phyloP scores from a whole-genome alignment of 2,888 invertebrate species.

The Aphidius colemani region DNA sequence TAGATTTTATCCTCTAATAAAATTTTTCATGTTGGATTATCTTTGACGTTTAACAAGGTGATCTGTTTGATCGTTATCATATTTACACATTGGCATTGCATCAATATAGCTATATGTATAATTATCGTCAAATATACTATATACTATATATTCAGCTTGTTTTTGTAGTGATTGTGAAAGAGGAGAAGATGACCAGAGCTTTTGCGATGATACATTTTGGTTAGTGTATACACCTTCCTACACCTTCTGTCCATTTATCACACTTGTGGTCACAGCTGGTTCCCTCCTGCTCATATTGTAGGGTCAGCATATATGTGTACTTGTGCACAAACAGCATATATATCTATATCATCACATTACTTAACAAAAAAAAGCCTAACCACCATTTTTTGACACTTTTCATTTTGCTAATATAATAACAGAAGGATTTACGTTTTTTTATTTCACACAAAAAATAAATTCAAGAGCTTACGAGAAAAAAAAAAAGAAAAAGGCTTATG shows the following conservation, averaged over 20 bases:
- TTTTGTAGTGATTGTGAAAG: neutral
- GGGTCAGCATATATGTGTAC: too few relatives aligned
- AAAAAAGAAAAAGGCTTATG: too few relatives aligned
- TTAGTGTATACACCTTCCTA: conserved; percentile 38
- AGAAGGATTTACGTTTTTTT: too few relatives aligned
- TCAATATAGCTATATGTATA: neutral
- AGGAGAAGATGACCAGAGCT: conserved; percentile 9
- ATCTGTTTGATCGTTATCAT: neutral
- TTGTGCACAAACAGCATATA: too few relatives aligned
- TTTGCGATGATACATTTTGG: conserved; percentile 26
- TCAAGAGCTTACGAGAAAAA: too few relatives aligned
- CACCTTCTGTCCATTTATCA: conserved; percentile 41
- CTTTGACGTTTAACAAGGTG: conserved; percentile 11
- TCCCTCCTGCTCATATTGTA: conserved; percentile 23
- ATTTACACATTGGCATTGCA: neutral
- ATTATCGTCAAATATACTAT: neutral
- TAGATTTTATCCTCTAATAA: neutral
- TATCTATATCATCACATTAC: too few relatives aligned
- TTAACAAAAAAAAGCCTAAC: too few relatives aligned
- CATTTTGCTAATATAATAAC: too few relatives aligned
- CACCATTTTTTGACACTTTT: too few relatives aligned
- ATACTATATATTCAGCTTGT: conserved; percentile 1
- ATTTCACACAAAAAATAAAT: conserved; percentile 6
- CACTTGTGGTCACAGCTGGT: conserved; percentile 45
- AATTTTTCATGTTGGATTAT: conserved; percentile 16